Evolutionary conservation across 1,140 invertebrate genomes (phyloP), one percentile per base, ranked within the genome.

Genomic region (Orius insidiosus): DNA sequence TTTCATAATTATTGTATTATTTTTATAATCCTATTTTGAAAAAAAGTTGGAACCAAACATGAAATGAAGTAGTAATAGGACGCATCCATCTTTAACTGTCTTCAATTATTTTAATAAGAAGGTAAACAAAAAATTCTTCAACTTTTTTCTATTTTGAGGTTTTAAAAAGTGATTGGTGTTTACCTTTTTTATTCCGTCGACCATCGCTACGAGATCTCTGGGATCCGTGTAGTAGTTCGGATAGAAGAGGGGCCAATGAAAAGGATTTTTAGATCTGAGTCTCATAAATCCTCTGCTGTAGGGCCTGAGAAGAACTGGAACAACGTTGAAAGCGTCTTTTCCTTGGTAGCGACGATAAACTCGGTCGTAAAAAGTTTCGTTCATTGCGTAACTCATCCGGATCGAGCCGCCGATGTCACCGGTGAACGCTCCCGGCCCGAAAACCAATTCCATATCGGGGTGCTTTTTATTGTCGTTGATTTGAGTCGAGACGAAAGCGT

Each of bases 361-460:
- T 8, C 35, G 13, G 3, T 54, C 38, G 35, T 53, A 59, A 13
- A 57, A 51, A 4, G 49, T 44, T 0, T 56, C 51, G 16, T 52
- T 46, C 10, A 59, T 47, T 13, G 43, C 46, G 19, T 70, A 62
- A 49, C 68, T 63, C 53, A 65, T 58, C 53, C 71, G 57, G 48
- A 78, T 51, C 48, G 74, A 66, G 47, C 85, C 75, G 10, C 79
- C 73, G 11, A 70, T 60, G 55, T 86, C 83, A 0, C 80, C 78
- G 36, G 76, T 77, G 2, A 85, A 56, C 0, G 76, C 75, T 0
- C 80, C 81, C 2, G 76, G 70, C 0, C 82, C 77, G 55, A 85
- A 66, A 5, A 86, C 78, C 0, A 88, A 59, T 56, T 88, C 82
- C 50, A 87, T 76, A 54, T 90, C 82, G 0, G 84, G 80, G 13